Base-by-base conservation (phyloP, 2,888 invertebrate species). In the Dichetophora obliterata region DNA sequence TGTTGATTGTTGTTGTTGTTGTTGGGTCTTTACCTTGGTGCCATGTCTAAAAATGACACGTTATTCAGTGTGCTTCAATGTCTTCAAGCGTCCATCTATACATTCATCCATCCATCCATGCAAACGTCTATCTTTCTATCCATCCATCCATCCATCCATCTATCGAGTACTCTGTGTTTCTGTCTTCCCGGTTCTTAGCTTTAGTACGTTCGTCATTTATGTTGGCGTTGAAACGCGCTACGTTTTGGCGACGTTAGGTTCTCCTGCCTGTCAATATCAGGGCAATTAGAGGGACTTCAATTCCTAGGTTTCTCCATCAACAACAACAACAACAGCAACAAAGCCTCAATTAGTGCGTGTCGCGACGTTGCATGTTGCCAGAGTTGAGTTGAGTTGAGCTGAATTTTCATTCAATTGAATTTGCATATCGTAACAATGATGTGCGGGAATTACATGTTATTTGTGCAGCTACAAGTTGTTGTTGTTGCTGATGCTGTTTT, bases 311-410 rank as follows among this genome's bases (percentile, higher is more conserved):
- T 8, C 8, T 27, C 5, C 16, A n/a, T n/a, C n/a, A 27, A 27
- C 16, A 8, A 61, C 31, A 16, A 31, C 24, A 61, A 11, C 9
- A 9, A 61, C 6, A 63, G 4, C 31, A 63, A 63, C 27, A 86
- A 83, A 82, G 85, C 81, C 82, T 83, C 84, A 84, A 84, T 84
- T 84, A 84, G 86, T 85, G 86, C 86, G 84, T 84, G 84, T 86
- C 43, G 43, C 43, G 43, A 11, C 43, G 43, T 43, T 43, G 43
- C 43, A 43, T 84, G 84, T 85, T 85, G 83, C 86, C 50, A 72
- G 77, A 66, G 66, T 43, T 59, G 24, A 59, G 43, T 14, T 43
- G 43, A 11, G 43, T 43, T 43, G 43, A 43, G 43, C 43, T 43
- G 43, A 43, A 14, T 43, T 43, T 43, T 14, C 43, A 59, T 59